Evolutionary conservation across 2,797 vertebrate genomes (phyloP), one percentile per base, ranked within the genome.

Genomic region (Rhadinocentrus ornatus): DNA sequence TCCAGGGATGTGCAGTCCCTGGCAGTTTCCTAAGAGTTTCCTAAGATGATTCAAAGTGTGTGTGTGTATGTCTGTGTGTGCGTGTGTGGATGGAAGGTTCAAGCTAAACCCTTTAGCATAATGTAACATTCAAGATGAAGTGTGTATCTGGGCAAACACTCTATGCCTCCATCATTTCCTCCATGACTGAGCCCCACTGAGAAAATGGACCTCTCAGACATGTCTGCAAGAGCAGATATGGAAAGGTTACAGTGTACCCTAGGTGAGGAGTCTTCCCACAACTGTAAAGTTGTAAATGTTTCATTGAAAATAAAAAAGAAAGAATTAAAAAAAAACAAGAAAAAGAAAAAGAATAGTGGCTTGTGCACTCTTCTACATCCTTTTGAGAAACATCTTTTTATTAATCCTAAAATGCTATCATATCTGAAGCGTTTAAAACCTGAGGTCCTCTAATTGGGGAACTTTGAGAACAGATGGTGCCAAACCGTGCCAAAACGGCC

Each of bases 191-290:
- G 74, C 31, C 71, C 78, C 62, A 3, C 69, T 53, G 85, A 86
- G 75, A 26, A 64, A 84, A 81, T 6, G 50, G 68, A 31, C 37
- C 66, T 72, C 44, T 85, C 69, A 55, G 62, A 71, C 72, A 71
- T 61, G 80, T 69, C 84, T 92, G 88, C 62, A 6, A n/a, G 70
- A 66, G 73, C 72, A 81, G 84, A 92, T 89, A 89, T 75, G 78
- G 50, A 81, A 85, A 81, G 54, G 74, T 78, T 79, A 69, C 59
- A 27, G 54, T 53, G 70, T 68, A 75, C 69, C 67, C 54, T 59
- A 13, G 48, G 69, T 31, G 63, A 15, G 3, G 24, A 1, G 54
- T 71, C 53, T 58, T 37, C 27, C 65, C 61, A 31, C 65, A 52
- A 69, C 55, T 61, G 69, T 67, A 73, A 73, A 78, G 71, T 54